These are phyloP conservation scores for Eulithis prunata DNA, from an alignment of 2,888 invertebrate species.

Conservation along the genomic window DNA sequence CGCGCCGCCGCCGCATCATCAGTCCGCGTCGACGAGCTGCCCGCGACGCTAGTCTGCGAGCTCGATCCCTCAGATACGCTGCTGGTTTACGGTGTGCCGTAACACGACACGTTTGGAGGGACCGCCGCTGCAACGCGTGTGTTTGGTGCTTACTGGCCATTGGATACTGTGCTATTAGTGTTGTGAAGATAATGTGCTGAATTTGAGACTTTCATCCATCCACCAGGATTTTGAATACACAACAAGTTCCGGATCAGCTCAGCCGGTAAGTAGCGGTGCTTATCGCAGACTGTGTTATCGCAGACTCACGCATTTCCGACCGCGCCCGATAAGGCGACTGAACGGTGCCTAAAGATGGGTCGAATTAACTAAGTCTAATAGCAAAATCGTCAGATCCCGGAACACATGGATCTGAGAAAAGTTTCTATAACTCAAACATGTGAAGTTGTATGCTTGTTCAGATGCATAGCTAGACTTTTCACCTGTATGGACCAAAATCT, in stretches of 20 bases:
- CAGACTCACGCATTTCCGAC: slow-evolving; percentile 83
- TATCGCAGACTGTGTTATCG: slow-evolving; percentile 82
- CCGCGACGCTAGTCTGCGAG: slow-evolving; percentile 79
- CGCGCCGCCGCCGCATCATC: slow-evolving; percentile 78
- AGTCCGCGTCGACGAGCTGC: slow-evolving; percentile 81
- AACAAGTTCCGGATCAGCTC: slow-evolving; percentile 82
- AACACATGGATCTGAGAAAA: slow-evolving; percentile 8
- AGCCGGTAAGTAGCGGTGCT: slow-evolving; percentile 83
- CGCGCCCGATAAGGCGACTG: slow-evolving; percentile 79
- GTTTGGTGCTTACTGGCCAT: slow-evolving; percentile 78
- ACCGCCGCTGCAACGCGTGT: slow-evolving; percentile 78
- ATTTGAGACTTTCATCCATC: slow-evolving; percentile 61
- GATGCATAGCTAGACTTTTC: slow-evolving; percentile 14
- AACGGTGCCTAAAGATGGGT: slow-evolving; percentile 59
- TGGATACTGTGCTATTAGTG: slow-evolving; percentile 79
- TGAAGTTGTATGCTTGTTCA: not conserved
- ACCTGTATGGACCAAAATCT: slow-evolving; percentile 7
- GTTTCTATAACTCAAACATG: not conserved
- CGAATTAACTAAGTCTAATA: slow-evolving; percentile 46
- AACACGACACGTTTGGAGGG: slow-evolving; percentile 85
- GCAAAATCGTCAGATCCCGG: slow-evolving; percentile 1
- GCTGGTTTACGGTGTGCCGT: slow-evolving; percentile 84
- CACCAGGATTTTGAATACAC: slow-evolving; percentile 77
- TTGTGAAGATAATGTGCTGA: slow-evolving; percentile 81
- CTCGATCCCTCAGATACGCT: slow-evolving; percentile 83